Evolutionary conservation across 2,113 vertebrate genomes (phyloP).

Genomic region (Anolis carolinensis): DNA sequence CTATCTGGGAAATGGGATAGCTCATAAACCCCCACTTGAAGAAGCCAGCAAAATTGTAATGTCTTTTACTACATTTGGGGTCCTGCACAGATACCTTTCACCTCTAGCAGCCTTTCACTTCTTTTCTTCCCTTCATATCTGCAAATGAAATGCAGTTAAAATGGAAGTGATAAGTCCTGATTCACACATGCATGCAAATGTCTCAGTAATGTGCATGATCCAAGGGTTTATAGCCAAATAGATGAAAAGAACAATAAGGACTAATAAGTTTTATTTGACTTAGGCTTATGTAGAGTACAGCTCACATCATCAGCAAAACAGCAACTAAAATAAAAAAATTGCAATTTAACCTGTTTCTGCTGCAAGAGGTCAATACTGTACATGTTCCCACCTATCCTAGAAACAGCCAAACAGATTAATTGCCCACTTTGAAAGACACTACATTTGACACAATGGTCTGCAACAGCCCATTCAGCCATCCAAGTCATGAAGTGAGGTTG

Average conservation of each 20-base stretch:
- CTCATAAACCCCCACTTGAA: not conserved
- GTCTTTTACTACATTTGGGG: not conserved
- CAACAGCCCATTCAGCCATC: not conserved
- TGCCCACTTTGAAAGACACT: not conserved
- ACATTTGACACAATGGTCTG: not conserved
- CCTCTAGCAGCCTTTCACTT: conserved; percentile 16
- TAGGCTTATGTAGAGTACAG: not conserved
- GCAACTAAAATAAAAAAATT: not conserved
- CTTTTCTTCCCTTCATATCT: not conserved
- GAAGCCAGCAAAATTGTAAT: not conserved
- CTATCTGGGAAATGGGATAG: too few relatives aligned
- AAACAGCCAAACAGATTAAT: not conserved
- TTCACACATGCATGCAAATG: not conserved
- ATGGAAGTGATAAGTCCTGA: too few relatives aligned
- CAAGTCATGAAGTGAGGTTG: not conserved
- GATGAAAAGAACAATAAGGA: not conserved
- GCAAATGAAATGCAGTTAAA: not conserved
- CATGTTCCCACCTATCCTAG: not conserved
- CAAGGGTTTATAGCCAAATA: not conserved
- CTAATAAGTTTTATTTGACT: not conserved
- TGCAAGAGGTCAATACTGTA: not conserved
- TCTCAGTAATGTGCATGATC: not conserved
- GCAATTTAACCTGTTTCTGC: not conserved
- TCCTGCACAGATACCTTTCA: not conserved
- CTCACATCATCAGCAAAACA: too few relatives aligned